Evolutionary conservation across 2,113 vertebrate genomes (phyloP).

Genomic region (Smithornis capensis): DNA sequence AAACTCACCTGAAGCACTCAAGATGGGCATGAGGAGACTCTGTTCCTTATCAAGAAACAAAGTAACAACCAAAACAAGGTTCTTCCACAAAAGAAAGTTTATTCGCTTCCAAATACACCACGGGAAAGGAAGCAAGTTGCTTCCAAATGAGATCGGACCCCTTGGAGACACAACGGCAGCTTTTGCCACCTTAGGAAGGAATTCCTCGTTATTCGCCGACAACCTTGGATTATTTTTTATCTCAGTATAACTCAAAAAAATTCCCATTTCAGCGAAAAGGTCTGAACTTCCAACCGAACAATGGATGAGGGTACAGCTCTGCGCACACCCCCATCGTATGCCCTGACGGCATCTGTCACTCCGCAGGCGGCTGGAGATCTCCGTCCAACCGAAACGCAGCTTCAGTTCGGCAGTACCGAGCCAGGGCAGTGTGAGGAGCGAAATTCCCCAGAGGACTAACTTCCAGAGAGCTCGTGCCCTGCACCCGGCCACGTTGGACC

Average conservation of each 20-base stretch:
- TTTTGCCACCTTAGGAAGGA: accelerated
- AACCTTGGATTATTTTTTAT: accelerated
- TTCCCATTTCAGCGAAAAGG: accelerated
- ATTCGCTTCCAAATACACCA: not conserved
- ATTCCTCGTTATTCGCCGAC: accelerated
- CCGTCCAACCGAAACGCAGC: not conserved
- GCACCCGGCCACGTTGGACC: accelerated
- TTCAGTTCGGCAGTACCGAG: too few species aligned
- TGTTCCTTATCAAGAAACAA: too few species aligned
- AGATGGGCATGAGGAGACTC: accelerated
- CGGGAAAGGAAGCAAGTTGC: accelerated
- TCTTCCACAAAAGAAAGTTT: not conserved
- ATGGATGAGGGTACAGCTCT: accelerated
- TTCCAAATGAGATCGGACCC: accelerated
- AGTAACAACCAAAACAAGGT: accelerated
- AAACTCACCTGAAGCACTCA: accelerated
- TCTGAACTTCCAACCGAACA: not conserved
- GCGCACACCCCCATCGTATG: accelerated
- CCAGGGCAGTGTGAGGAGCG: not conserved
- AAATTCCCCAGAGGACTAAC: not conserved
- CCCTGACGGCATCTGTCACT: not conserved
- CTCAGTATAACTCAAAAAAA: accelerated
- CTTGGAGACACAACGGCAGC: accelerated
- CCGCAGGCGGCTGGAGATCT: too few species aligned
- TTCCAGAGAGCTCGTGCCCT: too few species aligned